phyloP scores from a whole-genome alignment of 2,888 invertebrate species.

The Coenonympha glycerion region DNA sequence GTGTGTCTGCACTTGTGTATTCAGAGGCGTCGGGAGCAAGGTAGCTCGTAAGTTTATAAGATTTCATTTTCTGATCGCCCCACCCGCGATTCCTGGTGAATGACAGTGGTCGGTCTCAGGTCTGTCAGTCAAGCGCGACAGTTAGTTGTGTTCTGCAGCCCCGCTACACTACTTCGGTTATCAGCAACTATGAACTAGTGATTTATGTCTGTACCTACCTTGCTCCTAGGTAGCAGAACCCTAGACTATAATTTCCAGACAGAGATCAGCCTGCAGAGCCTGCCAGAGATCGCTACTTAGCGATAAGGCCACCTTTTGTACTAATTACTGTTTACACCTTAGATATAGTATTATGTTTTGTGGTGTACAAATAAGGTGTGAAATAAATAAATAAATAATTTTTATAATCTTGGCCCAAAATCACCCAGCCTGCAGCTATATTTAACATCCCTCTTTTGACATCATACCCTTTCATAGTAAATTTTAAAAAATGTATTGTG shows the following conservation, averaged over 20 bases:
- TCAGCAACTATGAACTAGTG: constrained; percentile 24
- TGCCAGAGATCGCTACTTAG: too few species aligned
- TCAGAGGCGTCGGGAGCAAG: constrained; percentile 4
- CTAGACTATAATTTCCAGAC: too few species aligned
- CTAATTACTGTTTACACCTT: too few species aligned
- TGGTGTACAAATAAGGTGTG: too few species aligned
- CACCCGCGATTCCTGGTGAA: constrained; percentile 62
- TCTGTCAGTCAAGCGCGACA: constrained; percentile 59
- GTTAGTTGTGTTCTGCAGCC: constrained; percentile 52
- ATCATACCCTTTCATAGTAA: background rate
- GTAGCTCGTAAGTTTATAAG: constrained; percentile 16
- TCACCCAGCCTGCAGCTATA: background rate
- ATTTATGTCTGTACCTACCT: too few species aligned
- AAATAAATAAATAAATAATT: too few species aligned
- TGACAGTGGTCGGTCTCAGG: constrained; percentile 42
- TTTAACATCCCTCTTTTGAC: background rate
- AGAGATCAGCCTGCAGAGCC: too few species aligned
- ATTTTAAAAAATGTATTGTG: too few species aligned
- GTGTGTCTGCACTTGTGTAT: constrained; percentile 3
- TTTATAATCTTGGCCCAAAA: background rate
- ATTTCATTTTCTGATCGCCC: constrained; percentile 51
- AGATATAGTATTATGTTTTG: too few species aligned
- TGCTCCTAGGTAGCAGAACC: background rate
- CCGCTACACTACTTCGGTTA: constrained; percentile 31
- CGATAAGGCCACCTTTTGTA: too few species aligned